phyloP scores from a whole-genome alignment of 2,888 invertebrate species.

The Anorthoa munda region DNA sequence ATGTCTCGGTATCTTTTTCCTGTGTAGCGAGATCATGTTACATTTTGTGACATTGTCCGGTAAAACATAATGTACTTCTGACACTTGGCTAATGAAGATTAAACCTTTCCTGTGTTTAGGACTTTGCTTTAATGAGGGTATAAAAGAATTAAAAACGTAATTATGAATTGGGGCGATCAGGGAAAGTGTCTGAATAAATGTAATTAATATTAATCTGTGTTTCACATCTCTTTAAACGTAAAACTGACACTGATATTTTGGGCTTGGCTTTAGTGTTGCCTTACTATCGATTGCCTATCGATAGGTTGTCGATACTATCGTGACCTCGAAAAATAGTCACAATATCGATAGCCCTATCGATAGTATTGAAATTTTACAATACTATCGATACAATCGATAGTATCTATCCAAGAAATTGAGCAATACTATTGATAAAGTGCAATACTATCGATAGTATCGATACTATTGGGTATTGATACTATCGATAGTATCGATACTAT shows the following conservation, averaged over 20 bases:
- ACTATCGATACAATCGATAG: no score
- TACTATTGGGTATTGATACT: no score
- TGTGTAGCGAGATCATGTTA: slow-evolving; percentile 28
- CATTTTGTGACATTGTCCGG: slow-evolving; percentile 48
- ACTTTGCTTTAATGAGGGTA: slow-evolving; percentile 62
- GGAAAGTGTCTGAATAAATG: slow-evolving; percentile 55
- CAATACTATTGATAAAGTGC: no score
- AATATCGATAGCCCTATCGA: no score
- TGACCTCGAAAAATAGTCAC: no score
- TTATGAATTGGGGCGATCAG: slow-evolving; percentile 56
- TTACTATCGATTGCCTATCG: no score
- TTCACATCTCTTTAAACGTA: slow-evolving; percentile 35
- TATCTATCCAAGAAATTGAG: no score
- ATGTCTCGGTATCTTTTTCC: slow-evolving; percentile 25
- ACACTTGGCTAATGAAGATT: slow-evolving; percentile 57
- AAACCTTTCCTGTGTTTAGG: slow-evolving; percentile 51
- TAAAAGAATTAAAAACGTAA: slow-evolving; percentile 56
- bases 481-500: no score
- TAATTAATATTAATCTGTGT: slow-evolving; percentile 63
- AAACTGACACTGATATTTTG: slow-evolving; percentile 45
- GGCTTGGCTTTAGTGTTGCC: not conserved
- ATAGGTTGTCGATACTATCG: no score
- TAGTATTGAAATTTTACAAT: no score
- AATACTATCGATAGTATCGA: no score
- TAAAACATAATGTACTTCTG: slow-evolving; percentile 43